Evolutionary conservation across 2,888 invertebrate genomes (phyloP).

Genomic region (Taenaris catops): DNA sequence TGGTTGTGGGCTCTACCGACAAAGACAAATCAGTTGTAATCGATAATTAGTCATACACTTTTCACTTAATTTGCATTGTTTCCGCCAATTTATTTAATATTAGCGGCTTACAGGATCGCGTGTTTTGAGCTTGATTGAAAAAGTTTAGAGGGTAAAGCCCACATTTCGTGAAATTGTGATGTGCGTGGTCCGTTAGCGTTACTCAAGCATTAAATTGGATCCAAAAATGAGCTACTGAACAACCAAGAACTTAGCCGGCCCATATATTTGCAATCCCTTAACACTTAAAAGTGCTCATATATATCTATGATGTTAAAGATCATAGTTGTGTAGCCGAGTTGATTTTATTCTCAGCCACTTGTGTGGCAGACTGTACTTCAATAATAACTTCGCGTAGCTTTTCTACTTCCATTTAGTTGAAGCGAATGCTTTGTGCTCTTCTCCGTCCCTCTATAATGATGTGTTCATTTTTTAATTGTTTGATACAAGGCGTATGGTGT

Average conservation of each 20-base stretch:
- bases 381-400: constrained; percentile 14
- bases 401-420: constrained; percentile 10
- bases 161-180: constrained; percentile 53
- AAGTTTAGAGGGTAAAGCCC: constrained; percentile 38
- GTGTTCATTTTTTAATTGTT: constrained; percentile 12
- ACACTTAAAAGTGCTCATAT: no score
- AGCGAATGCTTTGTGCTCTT: constrained; percentile 10
- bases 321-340: no score
- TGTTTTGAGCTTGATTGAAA: constrained; percentile 53
- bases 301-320: no score
- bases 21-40: constrained; percentile 28
- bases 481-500: background rate
- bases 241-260: no score
- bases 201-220: no score
- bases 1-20: no score
- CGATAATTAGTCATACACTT: constrained; percentile 48
- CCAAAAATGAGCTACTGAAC: no score
- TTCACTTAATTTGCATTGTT: constrained; percentile 64
- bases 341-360: no score
- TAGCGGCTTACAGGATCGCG: constrained; percentile 60
- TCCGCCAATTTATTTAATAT: constrained; percentile 43
- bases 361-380: constrained; percentile 3
- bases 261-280: no score
- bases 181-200: constrained; percentile 53
- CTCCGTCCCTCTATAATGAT: constrained; percentile 8